Base-by-base conservation (phyloP, 53 echinoderm and acorn worm species). In the Mesocentrotus franciscanus region DNA sequence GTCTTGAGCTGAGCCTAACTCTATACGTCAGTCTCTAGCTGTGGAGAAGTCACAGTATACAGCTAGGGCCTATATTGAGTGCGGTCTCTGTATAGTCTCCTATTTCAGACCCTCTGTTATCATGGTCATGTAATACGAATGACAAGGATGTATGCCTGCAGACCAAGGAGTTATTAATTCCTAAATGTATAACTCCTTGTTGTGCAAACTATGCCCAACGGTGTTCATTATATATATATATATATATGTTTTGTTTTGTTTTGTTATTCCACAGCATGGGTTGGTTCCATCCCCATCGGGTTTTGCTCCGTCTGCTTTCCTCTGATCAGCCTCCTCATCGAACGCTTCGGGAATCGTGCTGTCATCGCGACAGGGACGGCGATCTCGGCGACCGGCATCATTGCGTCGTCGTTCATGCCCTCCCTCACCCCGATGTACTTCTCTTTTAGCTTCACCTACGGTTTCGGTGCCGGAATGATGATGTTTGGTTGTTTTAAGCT, bases 391-490 rank as follows among this genome's bases (percentile, higher is more conserved):
- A 71, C 39, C 22, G 95, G 97, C 91, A 92, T 96, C 83, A 93
- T 97, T 32, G 72, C 90, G 42, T 96, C 97, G 74, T 97, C 97
- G 33, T 95, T 97, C 85, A 96, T 97, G 96, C 97, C 96, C 17
- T 24, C 83, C 10, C 87, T 96, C 60, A 61, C 92, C 33, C 95
- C 95, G 18, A 93, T 97, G 55, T 97, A 93, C 96, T 93, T 97
- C 95, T 96, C 96, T 7, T 97, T 93, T 64, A 96, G 97, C 85
- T 74, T 96, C 34, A 90, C 96, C 90, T 96, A 90, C 64, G 97
- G 97, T 0, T 30, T 96, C 24, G 97, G 97, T 20, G 60, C 93
- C 24, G 96, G 96, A 74, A 95, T 97, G 70, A 55, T 90, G 34
- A 10, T 96, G 56, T 96, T 96, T 85, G 85, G 96, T 1, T 96